Percentiles rank a stretch among this genome's conserved stretches.
Evolutionary conservation across 2,888 invertebrate genomes (phyloP).

Genomic region (Sesia bembeciformis): DNA sequence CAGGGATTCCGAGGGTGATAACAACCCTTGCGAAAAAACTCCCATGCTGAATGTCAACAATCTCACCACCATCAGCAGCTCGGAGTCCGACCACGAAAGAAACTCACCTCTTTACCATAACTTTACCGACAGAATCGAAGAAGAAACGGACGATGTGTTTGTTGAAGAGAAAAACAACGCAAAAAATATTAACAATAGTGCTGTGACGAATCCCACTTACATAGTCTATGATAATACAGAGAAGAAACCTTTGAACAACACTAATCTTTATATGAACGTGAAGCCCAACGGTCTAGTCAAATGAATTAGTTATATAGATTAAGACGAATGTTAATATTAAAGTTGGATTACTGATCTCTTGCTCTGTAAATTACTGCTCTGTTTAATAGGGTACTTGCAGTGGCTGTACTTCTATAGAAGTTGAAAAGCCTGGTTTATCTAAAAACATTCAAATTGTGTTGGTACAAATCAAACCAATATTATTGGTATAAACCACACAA

Average conservation of each 20-base stretch:
- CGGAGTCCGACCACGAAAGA: slow-evolving; percentile 58
- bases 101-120: slow-evolving; percentile 41
- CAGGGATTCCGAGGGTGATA: slow-evolving; percentile 31
- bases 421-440: too few species aligned
- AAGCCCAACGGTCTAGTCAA: slow-evolving; percentile 64
- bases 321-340: not conserved
- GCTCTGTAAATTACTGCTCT: not conserved
- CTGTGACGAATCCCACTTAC: slow-evolving; percentile 60
- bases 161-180: slow-evolving; percentile 33
- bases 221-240: slow-evolving; percentile 48
- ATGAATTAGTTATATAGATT: slow-evolving; percentile 21
- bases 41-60: slow-evolving; percentile 71
- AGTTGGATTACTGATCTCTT: not conserved
- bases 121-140: slow-evolving; percentile 48
- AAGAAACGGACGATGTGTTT: slow-evolving; percentile 60
- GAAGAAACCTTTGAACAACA: slow-evolving; percentile 48
- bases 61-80: slow-evolving; percentile 46
- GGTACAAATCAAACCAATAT: too few species aligned
- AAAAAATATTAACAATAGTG: slow-evolving; percentile 41
- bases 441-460: too few species aligned
- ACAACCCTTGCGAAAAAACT: slow-evolving; percentile 56
- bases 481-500: too few species aligned
- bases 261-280: slow-evolving; percentile 45
- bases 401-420: too few species aligned
- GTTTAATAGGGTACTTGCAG: too few species aligned